A percentile compares a stretch with the other conserved stretches of the same genome.
These are phyloP conservation scores for Pristionchus japonicus DNA, from an alignment of 2,888 invertebrate genomes.

Conservation along the genomic window DNA sequence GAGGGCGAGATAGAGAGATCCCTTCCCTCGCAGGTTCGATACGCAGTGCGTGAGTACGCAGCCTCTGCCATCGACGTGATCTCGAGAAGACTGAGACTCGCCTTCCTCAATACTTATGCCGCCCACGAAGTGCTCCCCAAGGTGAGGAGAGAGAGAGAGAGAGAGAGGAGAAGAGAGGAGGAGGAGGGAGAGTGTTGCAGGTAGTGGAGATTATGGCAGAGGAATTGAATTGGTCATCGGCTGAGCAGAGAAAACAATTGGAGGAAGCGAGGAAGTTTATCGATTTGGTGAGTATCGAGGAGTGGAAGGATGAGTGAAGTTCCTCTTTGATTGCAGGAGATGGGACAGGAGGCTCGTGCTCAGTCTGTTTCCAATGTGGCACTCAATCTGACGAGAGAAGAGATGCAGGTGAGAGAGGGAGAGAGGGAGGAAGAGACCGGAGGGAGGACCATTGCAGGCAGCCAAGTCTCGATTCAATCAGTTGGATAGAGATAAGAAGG, in stretches of 20 bases:
- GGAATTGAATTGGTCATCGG: conserved; percentile 90
- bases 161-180: background rate
- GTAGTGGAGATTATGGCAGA: conserved; percentile 95
- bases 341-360: conserved; percentile 64
- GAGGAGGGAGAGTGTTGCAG: conserved; percentile 68
- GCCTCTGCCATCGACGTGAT: conserved; percentile 96
- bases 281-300: conserved; percentile 81
- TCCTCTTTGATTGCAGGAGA: conserved; percentile 39
- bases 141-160: conserved; percentile 46
- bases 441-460: conserved; percentile 67
- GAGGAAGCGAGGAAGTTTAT: conserved; percentile 87
- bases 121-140: conserved; percentile 93
- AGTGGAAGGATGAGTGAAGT: background rate
- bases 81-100: conserved; percentile 90
- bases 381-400: conserved; percentile 82
- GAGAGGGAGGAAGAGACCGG: too few species aligned
- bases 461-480: conserved; percentile 95
- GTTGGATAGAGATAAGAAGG: conserved; percentile 95
- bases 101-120: conserved; percentile 91
- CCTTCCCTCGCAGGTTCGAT: conserved; percentile 81
- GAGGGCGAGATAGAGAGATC: background rate
- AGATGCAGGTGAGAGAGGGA: conserved; percentile 76
- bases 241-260: conserved; percentile 81
- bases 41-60: conserved; percentile 96
- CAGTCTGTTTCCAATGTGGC: conserved; percentile 61